Evolutionary conservation across 2,888 invertebrate species (phyloP), one percentile per base, ranked within the genome.

Genomic region (Drosophila cracens): DNA sequence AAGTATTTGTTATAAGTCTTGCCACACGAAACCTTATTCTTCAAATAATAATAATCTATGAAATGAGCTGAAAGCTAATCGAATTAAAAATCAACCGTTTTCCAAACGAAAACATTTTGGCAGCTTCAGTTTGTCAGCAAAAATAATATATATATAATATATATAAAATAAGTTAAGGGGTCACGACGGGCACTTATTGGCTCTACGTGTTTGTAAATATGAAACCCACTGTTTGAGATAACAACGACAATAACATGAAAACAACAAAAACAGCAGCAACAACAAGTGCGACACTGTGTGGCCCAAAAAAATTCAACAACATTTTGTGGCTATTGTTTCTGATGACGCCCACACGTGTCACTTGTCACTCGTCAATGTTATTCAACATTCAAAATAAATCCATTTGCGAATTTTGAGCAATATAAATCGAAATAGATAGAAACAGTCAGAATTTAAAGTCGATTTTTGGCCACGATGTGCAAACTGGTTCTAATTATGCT

Each of bases 401-500:
- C 61, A 67, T 72, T 88, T 59, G 84, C 83, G 40, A 88, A 88
- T 81, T 86, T 74, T 13, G 69, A 54, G 68, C 58, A 59, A 82
- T 77, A 70, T 61, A 74, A 63, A 10, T 29, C 34, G 31, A 62
- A 54, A 58, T 53, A 51, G 46, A 62, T 46, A 49, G 52, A 68
- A 36, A 49, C 10, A 40, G 18, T 33, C 29, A 53, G 46, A 62
- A 60, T 70, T 58, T 60, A 27, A 38, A 51, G 57, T 69, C 13
- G 8, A 21, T 1, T 72, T 81, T 83, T 78, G 68, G 70, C 56
- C 64, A 63, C 66, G 62, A 68, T 72, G 64, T 10, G 59, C 52
- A 76, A 87, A 87, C 87, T 76, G 85, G 88, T 87, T 87, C 88
- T 89, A 79, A 89, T 87, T 89, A 81, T 89, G 82, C 87, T 79